Conservation (phyloP, 2,113 vertebrate genomes). For the Syngnathoides biaculeatus region DNA sequence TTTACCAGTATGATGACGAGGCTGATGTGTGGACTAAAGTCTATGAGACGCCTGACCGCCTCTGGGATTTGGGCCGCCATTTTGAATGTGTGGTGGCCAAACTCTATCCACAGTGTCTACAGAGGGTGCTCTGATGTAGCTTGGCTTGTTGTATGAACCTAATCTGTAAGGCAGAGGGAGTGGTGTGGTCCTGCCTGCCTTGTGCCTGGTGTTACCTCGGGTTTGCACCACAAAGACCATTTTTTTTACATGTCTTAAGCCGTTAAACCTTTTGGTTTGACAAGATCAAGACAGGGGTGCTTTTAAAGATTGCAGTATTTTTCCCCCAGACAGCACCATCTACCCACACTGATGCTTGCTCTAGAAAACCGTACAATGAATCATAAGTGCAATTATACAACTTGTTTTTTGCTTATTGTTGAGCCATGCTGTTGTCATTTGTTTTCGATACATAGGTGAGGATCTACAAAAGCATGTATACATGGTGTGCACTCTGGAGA, state of each 20-base stretch:
- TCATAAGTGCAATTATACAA: slow-evolving; percentile 98
- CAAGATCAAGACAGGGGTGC: slow-evolving; percentile 78
- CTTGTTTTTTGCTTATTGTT: slow-evolving; percentile 68
- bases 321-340: slow-evolving; percentile 54
- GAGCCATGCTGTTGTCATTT: slow-evolving; percentile 68
- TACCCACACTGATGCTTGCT: slow-evolving; percentile 67
- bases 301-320: slow-evolving; percentile 82
- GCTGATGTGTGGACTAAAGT: slow-evolving; percentile 90
- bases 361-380: slow-evolving; percentile 72
- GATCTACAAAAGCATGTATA: slow-evolving; percentile 55
- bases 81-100: slow-evolving; percentile 99
- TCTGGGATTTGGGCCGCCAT: slow-evolving; percentile 99
- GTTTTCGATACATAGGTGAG: slow-evolving; percentile 50
- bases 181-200: slow-evolving; percentile 51
- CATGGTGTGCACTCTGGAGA: slow-evolving; percentile 53
- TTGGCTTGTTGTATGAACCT: slow-evolving; percentile 23
- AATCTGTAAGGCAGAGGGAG: slow-evolving; percentile 40
- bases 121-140: slow-evolving; percentile 90
- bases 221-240: slow-evolving; percentile 55
- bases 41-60: slow-evolving; percentile 94
- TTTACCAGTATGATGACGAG: slow-evolving; percentile 93
- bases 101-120: slow-evolving; percentile 99
- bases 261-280: slow-evolving; percentile 55
- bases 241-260: slow-evolving; percentile 66
- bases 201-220: slow-evolving; percentile 69